Evolutionary conservation across 2,888 invertebrate species (phyloP), one percentile per base, ranked within the genome.

Genomic region (Parascotia fuliginaria): DNA sequence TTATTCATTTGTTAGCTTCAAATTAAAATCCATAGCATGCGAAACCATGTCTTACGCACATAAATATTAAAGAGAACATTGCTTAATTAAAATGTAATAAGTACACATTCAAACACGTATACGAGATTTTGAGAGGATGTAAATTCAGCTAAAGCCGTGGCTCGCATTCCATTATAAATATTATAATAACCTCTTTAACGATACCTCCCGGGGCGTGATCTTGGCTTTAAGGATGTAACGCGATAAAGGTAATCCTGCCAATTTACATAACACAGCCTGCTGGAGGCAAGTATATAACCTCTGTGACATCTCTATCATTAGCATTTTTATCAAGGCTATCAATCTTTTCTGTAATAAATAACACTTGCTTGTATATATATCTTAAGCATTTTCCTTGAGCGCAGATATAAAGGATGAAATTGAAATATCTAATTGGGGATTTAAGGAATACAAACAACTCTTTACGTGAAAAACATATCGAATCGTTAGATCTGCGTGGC

Each of bases 241-340:
- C 53, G 75, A 78, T 77, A 73, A 76, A 76, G 73, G 73, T 81
- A 81, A 85, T 82, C 77, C 77, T 47, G 43, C 63, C 75, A 81
- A 82, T 85, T 83, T 81, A 75, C 79, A 83, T 83, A 79, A 73
- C 72, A 70, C 70, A 63, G 68, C 47, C 52, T 48, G 42, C 51
- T 39, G 40, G 40, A 28, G 56, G 48, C 29, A 55, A 45, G 53
- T 46, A 38, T 37, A 28, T 42, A 48, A 42, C 42, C 44, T 46
- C 38, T 33, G 45, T 42, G 44, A 42, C 33, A 38, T 15, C 56
- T 41, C 42, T 49, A 43, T 57, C 42, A 57, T 59, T 44, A 29
- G 24, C 37, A 38, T 39, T 45, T 36, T 45, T 45, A 16, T 45
- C 16, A 27, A 9, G 11, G 13, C 7, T 38, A 31, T 34, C 12